Base-by-base conservation (phyloP, 2,113 vertebrate species). In the Lutjanus erythropterus region DNA sequence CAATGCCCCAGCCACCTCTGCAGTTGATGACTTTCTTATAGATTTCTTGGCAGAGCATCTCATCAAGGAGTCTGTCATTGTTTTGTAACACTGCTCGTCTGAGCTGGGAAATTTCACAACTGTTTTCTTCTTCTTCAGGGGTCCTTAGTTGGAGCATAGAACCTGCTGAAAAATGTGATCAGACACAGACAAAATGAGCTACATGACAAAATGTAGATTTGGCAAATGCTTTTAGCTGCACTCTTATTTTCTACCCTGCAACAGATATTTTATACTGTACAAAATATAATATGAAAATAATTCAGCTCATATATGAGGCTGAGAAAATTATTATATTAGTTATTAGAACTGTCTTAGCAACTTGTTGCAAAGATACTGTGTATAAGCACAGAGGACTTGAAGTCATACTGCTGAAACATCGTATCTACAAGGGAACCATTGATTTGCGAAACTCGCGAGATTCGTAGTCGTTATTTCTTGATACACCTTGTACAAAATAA, bases 1-100 rank as follows among this genome's bases (percentile, higher is more conserved):
- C 96, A 0, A 98, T 80, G 0, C 97, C 97, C 97, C 97, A 99
- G 41, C 98, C 97, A 0, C 96, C 97, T 31, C 96, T 81, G 78
- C 92, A 94, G 85, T 99, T 96, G 81, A 99, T 95, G 88, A 96
- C 95, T 52, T 84, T 94, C 86, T 89, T 95, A 91, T 97, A 99
- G 71, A 93, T 92, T 19, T 96, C 96, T 83, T 99, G 96, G 70
- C 78, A 87, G 75, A 99, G 91, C 50, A 99, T 96, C 50, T 90
- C 75, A 19, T 91, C 84, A 0, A 99, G 93, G 3, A 94, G 89
- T 15, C 88, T 80, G 49, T 90, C 90, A 23, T 98, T 89, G 9
- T 98, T 96, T 87, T 95, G 89, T 0, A 94, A 86, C 1, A 96
- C 96, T 0, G 94, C 96, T 65, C 89, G 92, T 86, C 93, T 94